Conservation (phyloP, 2,888 invertebrate species). For the Synanthedon tipuliformis region DNA sequence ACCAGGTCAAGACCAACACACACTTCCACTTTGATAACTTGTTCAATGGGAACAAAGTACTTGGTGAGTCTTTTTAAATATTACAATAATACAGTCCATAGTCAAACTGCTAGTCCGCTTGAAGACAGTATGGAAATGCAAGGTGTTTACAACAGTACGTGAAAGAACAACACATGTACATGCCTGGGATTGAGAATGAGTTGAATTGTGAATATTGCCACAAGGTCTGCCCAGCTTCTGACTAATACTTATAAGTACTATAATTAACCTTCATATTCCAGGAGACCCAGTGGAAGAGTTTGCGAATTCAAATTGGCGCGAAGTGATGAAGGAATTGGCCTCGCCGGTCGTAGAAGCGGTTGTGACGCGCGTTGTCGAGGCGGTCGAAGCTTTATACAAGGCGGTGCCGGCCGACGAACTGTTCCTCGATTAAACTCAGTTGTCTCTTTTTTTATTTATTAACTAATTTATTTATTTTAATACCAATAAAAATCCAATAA, state of each 20-base stretch:
- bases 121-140: neutral
- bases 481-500: too few relatives aligned
- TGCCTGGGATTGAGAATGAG: too few relatives aligned
- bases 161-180: neutral
- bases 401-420: conserved; percentile 38
- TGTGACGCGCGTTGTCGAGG: conserved; percentile 27
- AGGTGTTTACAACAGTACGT: neutral
- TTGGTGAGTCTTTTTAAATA: conserved; percentile 24
- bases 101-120: too few relatives aligned
- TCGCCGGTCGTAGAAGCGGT: conserved; percentile 44
- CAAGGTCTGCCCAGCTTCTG: neutral
- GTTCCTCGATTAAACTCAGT: neutral
- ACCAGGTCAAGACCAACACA: conserved; percentile 34
- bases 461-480: too few relatives aligned
- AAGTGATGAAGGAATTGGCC: conserved; percentile 50
- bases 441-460: too few relatives aligned
- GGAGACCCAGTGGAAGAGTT: conserved; percentile 40
- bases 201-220: too few relatives aligned
- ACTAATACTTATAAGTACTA: too few relatives aligned
- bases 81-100: too few relatives aligned
- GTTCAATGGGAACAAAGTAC: conserved; percentile 46
- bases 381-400: conserved; percentile 33
- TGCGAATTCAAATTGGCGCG: conserved; percentile 42
- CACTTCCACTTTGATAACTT: conserved; percentile 48
- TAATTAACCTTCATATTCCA: conserved; percentile 14